Evolutionary conservation across 2,113 vertebrate species (phyloP), one percentile per base, ranked within the genome.

Genomic region (Perca flavescens): DNA sequence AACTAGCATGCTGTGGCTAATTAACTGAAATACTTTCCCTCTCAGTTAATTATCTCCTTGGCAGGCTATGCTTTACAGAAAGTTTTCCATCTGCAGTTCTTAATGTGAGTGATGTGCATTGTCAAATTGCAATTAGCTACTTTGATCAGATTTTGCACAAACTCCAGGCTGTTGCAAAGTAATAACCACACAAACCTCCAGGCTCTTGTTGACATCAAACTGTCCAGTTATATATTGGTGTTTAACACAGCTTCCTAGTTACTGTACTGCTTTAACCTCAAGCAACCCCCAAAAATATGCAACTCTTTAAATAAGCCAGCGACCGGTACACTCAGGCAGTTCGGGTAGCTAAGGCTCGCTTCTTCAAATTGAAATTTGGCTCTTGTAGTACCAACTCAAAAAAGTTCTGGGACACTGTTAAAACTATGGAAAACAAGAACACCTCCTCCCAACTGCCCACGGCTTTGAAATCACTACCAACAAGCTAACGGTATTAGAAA

Each of bases 1-100:
- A 79, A 31, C 50, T 60, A 74, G 14, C 64, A 69, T 62, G 56
- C 64, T 82, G 64, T 68, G 64, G 57, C 53, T 81, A 74, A 74
- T 74, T 74, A 80, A 28, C 15, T 73, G 78, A 75, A 54, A 67
- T 40, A 43, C 56, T 74, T 72, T 73, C 36, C 43, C 43, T 67
- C 11, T 68, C 60, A 46, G 60, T 69, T 40, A 71, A 56, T 71
- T 71, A 56, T 43, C 68, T 71, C 53, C 17, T 49, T 3, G 66
- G 31, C 60, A 67, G 36, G 17, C 9, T 77, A 16, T 74, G 64
- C 31, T 69, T 25, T 36, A 53, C 19, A 72, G 36, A 77, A 46
- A 58, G 15, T 73, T 56, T 54, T 70, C 19, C 31, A 61, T 66
- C 49, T 65, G 43, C 57, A 47, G 52, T 34, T 53, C 46, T 3